These are phyloP conservation scores for Brachionichthys hirsutus DNA, from an alignment of 2,113 vertebrate species.

Conservation along the genomic window DNA sequence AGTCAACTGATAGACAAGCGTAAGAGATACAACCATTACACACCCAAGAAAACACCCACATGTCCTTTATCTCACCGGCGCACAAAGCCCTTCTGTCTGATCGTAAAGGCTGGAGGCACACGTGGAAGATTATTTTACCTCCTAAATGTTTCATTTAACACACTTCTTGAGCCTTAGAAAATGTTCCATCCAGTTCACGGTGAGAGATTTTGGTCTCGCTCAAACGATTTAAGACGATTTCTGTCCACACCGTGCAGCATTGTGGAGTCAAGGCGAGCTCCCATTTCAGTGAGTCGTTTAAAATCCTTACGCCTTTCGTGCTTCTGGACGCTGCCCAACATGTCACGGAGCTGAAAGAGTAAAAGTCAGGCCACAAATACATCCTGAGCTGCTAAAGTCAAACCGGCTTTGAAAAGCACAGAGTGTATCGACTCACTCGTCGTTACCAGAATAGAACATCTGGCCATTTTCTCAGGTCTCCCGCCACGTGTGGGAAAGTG, in stretches of 20 bases:
- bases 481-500: neutral
- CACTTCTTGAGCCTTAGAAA: too few relatives aligned
- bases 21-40: constrained; percentile 22
- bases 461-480: neutral
- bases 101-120: neutral
- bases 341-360: constrained; percentile 2
- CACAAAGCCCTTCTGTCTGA: constrained; percentile 21
- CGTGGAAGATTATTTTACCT: too few relatives aligned
- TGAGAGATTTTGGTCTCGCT: too few relatives aligned
- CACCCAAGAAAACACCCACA: constrained; percentile 48
- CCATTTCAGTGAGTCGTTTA: constrained; percentile 33
- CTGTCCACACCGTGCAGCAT: neutral
- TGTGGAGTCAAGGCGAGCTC: constrained; percentile 22
- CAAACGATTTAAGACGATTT: constrained; percentile 1
- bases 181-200: too few relatives aligned
- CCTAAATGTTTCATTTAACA: too few relatives aligned
- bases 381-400: neutral
- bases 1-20: neutral
- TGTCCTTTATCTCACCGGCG: constrained; percentile 49
- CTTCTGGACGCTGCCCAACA: constrained; percentile 17
- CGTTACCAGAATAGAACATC: too few relatives aligned
- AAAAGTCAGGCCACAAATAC: neutral
- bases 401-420: neutral
- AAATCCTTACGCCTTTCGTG: constrained; percentile 21
- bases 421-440: too few relatives aligned